Evolutionary conservation across 2,888 invertebrate species (phyloP), one percentile per base, ranked within the genome.

Genomic region (Luffia ferchaultella): DNA sequence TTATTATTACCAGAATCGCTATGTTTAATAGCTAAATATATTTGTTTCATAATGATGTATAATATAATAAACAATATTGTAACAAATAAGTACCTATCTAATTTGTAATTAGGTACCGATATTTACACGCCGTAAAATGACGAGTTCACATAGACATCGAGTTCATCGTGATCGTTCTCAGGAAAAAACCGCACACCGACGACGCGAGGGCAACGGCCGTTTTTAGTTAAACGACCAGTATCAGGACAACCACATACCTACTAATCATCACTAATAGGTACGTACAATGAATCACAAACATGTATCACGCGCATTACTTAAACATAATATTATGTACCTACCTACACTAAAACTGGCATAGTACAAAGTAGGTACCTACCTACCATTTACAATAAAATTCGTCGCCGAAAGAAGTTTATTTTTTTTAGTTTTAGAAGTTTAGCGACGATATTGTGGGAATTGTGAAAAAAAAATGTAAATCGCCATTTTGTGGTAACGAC

Each of bases 141-240:
- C 57, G 57, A 62, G 61, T 59, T 58, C 58, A 50, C 52, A 60
- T 54, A 57, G 54, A 51, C 53, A 55, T 62, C 57, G 57, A 62
- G 61, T 59, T 58, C 58, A 50, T 61, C 56, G 62, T 59, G 64
- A 59, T 67, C 61, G 62, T 60, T 60, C 63, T 62, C 20, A 20
- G 65, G 66, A 74, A 76, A 74, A 68, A 74, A 71, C 67, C 30
- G 30, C 61, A 55, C 60, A 56, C 58, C 53, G 60, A 63, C 53
- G 60, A 63, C 56, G 61, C 52, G 74, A 71, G 82, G 77, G 76
- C 83, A 82, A 73, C 63, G 82, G 67, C 77, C 82, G 75, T 69
- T 70, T 76, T 74, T 67, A 68, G 72, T 76, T 74, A 67, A 69
- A 65, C 67, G 67, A 71, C 63, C 12, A 30, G 5, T 7, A 30